Evolutionary conservation across 2,113 vertebrate genomes (phyloP), one percentile per base, ranked within the genome.

Genomic region (Sardina pilchardus): DNA sequence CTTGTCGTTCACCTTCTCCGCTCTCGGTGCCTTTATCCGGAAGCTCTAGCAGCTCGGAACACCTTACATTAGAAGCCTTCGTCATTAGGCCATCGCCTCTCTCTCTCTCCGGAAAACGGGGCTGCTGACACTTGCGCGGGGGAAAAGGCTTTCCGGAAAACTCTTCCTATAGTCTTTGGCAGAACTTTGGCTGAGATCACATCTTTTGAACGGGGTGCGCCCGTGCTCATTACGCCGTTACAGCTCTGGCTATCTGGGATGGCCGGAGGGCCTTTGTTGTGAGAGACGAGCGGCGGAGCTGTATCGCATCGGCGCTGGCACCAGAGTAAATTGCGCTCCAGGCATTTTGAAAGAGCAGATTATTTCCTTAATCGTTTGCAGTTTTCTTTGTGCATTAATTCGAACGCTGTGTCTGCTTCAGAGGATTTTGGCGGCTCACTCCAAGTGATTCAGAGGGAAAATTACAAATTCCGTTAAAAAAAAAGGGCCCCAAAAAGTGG

Each of bases 361-460:
- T 85, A 82, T 67, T 63, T 59, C 80, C 67, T 56, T 75, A 88
- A 88, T 87, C 87, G 75, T 83, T 80, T 50, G 30, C 85, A 19
- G 34, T 81, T 83, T 83, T 85, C 48, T 82, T 83, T 88, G 87
- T 83, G 84, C 17, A 48, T 83, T 85, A 3, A 85, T 87, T 88
- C 43, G 78, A 86, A 90, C 56, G 84, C 84, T 56, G 82, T 56
- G 82, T n/a, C 10, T 30, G 47, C 78, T 43, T 80, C 78, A 82
- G 44, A 45, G n/a, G 84, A 48, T 83, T 83, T 86, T 86, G 26
- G 56, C 81, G 39, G n/a, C 53, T 26, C 26, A 42, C 6, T 34
- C 56, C 42, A 81, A 47, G 34, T 21, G 82, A 82, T 82, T 59
- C 45, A 21, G 82, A 48, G 53, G 42, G 47, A 34, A 53, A 83